A percentile compares a stretch with the other conserved stretches of the same genome.
These are phyloP conservation scores for Atta cephalotes DNA, from an alignment of 1,140 invertebrate species.

Conservation along the genomic window DNA sequence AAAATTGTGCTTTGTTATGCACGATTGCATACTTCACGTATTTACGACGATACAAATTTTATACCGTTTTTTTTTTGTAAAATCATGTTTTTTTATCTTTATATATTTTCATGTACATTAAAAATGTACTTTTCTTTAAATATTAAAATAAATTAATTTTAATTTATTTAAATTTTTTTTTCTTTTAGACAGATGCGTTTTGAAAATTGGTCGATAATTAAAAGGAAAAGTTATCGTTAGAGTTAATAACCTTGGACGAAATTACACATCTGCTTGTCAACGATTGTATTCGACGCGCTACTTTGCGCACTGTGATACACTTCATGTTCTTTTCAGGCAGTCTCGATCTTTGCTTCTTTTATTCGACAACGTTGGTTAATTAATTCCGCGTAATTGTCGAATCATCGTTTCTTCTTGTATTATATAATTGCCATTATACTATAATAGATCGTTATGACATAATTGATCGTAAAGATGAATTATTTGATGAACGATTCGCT, in stretches of 20 bases:
- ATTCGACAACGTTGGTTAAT: slow-evolving; percentile 4
- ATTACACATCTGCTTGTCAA: slow-evolving; percentile 6
- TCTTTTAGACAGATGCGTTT: background rate
- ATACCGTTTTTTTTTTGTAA: too few relatives aligned
- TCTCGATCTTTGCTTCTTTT: background rate
- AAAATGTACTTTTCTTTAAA: too few relatives aligned
- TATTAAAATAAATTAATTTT: too few relatives aligned
- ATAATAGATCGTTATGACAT: too few relatives aligned
- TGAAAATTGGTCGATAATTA: background rate
- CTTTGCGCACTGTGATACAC: background rate
- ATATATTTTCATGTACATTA: too few relatives aligned
- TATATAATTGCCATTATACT: background rate
- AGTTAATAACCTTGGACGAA: background rate
- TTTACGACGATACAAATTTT: too few relatives aligned
- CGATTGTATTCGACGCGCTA: background rate
- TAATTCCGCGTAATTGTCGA: background rate
- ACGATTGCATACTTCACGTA: background rate
- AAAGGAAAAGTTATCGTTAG: background rate
- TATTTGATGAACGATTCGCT: background rate
- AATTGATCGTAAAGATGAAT: background rate
- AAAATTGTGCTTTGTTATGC: background rate
- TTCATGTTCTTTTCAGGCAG: background rate
- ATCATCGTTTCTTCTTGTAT: background rate
- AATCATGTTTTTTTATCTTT: too few relatives aligned
- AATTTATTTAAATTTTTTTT: background rate